Conservation (phyloP, 2,797 vertebrate genomes). For the Buphagus erythrorhynchus region DNA sequence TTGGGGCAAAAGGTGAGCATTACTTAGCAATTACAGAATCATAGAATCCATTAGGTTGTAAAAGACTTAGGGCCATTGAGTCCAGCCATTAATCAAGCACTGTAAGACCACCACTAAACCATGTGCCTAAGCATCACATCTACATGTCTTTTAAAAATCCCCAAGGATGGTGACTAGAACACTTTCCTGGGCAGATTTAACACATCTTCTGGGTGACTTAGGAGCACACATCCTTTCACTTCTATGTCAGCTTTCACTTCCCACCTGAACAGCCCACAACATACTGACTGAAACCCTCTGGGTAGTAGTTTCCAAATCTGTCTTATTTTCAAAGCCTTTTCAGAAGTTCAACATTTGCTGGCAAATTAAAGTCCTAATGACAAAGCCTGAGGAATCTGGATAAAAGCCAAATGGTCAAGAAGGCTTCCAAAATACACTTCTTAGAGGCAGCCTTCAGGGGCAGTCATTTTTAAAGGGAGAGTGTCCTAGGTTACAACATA, state of each 20-base stretch:
- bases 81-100: not conserved
- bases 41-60: not conserved
- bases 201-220: not conserved
- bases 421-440: not conserved
- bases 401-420: not conserved
- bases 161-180: not conserved
- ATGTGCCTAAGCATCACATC: not conserved
- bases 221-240: not conserved
- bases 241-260: not conserved
- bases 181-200: not conserved
- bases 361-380: not conserved
- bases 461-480: not conserved
- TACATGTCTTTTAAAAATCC: not conserved
- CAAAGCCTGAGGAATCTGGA: not conserved
- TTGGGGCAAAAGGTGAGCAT: accelerated
- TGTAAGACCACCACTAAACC: not conserved
- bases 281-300: not conserved
- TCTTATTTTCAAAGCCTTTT: not conserved
- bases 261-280: not conserved
- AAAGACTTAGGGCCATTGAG: not conserved
- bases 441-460: not conserved
- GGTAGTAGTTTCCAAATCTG: too few species aligned
- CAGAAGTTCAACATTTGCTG: not conserved
- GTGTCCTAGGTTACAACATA: too few species aligned
- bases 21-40: not conserved